Conservation (phyloP, 2,888 invertebrate species). For the Ernsta delagoae region DNA sequence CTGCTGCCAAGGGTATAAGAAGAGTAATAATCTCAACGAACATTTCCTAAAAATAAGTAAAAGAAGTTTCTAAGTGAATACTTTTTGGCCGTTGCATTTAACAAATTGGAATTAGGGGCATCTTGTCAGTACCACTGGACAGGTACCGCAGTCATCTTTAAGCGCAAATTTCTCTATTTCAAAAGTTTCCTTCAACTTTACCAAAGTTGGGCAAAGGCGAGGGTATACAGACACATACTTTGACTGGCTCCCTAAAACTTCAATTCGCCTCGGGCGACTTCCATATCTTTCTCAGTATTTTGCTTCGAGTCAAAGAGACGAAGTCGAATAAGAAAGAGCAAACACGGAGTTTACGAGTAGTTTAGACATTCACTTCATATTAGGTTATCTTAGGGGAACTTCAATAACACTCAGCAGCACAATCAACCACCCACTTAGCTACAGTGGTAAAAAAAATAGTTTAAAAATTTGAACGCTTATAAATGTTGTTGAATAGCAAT, state of each 20-base stretch:
- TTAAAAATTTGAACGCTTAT: no score
- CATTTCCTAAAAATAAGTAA: conserved; percentile 25
- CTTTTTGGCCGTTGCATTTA: no score
- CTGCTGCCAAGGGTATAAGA: conserved; percentile 49
- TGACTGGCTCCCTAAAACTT: background rate
- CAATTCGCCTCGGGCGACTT: background rate
- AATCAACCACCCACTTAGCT: no score
- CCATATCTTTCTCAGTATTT: background rate
- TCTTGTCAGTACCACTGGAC: no score
- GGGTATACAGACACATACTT: background rate
- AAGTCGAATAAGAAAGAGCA: background rate
- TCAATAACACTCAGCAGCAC: background rate
- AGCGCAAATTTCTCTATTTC: background rate
- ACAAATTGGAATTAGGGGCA: no score
- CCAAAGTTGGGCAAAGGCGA: background rate
- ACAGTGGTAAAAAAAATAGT: no score
- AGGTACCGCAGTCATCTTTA: no score
- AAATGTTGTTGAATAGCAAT: no score
- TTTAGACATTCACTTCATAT: conserved; percentile 3
- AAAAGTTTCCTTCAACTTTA: background rate
- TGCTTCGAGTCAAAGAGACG: background rate
- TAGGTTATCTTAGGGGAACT: background rate
- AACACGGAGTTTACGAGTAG: background rate
- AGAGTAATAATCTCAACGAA: conserved; percentile 20
- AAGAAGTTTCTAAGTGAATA: no score